Base-by-base conservation (phyloP, 2,797 vertebrate genomes). In the Characodon lateralis region DNA sequence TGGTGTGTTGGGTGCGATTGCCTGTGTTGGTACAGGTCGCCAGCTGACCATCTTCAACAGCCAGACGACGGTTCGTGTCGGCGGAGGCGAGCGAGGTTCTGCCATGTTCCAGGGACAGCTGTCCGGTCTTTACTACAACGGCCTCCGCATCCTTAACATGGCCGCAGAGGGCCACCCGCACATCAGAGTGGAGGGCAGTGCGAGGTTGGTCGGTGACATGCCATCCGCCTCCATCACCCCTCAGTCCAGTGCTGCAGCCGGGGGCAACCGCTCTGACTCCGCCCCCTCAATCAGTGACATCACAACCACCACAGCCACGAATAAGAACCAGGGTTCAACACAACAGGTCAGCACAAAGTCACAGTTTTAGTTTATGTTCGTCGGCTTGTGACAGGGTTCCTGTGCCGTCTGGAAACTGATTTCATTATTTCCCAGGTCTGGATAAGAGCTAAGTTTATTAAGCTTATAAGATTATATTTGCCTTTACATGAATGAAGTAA, bases 11-110 rank as follows among this genome's bases (percentile, higher is more conserved):
- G 86, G 68, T 84, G 83, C 55, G 81, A 55, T 78, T 73, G 74
- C 35, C n/a, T 77, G 83, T 84, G 87, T 72, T 39, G 6, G 55
- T 80, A 87, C 96, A 99, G 98, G 98, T 91, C 98, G 98, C 89
- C 98, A 99, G 96, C 96, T 99, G 94, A 99, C 98, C 96, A 99
- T 99, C 96, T 99, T 99, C 97, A 99, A 99, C 97, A 99, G 98
- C 94, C 98, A 99, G 96, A 98, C 98, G 80, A 99, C 98, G 72
- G 99, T 99, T 95, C 97, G 97, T 84, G 99, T 99, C 81, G 98
- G 98, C 83, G 97, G 98, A 85, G 97, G 95, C 80, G 97, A 98
- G 87, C 94, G 93, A 79, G 85, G 91, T 0, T 93, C 96, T 65
- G 97, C 96, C 77, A 97, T 98, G 94, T 99, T 99, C 95, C 98